A percentile compares a stretch with the other conserved stretches of the same genome.
Evolutionary conservation across 2,113 vertebrate species (phyloP).

Genomic region (Diglossa brunneiventris): DNA sequence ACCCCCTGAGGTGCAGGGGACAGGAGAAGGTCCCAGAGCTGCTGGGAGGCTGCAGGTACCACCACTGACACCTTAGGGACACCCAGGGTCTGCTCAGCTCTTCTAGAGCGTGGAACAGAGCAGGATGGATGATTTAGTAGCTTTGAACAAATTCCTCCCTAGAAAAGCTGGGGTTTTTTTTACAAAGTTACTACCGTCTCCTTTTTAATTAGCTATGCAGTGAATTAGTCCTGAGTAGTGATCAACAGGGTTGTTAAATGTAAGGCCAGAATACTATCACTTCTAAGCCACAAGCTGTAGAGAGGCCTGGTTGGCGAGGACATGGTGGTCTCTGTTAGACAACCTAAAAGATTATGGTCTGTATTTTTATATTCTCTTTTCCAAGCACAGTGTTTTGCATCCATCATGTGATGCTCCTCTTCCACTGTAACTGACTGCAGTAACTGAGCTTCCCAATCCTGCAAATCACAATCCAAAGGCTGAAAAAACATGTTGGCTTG

Average conservation of each 20-base stretch:
- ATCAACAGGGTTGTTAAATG: not conserved
- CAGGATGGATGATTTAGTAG: not conserved
- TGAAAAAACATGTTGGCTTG: not conserved
- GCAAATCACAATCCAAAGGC: not conserved
- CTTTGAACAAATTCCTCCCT: not conserved
- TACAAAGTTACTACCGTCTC: not conserved
- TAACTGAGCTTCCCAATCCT: not conserved
- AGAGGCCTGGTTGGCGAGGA: not conserved
- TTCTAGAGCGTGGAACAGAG: not conserved
- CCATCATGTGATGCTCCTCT: not conserved
- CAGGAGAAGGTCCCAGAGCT: not conserved
- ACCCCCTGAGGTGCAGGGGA: not conserved
- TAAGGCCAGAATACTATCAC: not conserved
- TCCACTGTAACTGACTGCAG: rapidly evolving
- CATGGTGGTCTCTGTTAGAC: not conserved
- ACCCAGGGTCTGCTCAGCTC: rapidly evolving
- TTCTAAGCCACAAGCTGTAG: not conserved
- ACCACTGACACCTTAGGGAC: not conserved
- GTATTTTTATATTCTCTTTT: not conserved
- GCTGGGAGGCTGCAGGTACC: not conserved
- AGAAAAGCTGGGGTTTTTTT: not conserved
- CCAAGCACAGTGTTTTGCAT: not conserved
- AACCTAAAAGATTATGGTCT: not conserved
- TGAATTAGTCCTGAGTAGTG: not conserved
- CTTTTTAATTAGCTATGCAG: not conserved